Evolutionary conservation across 2,888 invertebrate species (phyloP).

Genomic region (Chydorus sphaericus): DNA sequence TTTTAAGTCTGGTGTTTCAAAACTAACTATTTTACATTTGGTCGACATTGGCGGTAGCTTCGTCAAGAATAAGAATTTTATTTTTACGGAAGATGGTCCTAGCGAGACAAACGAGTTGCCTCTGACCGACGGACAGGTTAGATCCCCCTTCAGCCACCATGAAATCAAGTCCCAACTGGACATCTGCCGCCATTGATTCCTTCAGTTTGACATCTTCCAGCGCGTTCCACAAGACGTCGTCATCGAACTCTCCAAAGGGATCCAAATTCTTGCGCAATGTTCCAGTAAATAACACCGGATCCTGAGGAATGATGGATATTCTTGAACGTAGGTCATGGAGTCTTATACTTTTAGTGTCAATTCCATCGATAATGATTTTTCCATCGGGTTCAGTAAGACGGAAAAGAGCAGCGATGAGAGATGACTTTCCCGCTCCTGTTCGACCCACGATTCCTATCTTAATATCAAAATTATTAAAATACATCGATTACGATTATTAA

Average conservation of each 20-base stretch:
- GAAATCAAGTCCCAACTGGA: slow-evolving; percentile 35
- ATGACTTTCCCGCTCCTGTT: slow-evolving; percentile 30
- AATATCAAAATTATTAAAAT: not conserved
- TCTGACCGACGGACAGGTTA: slow-evolving; percentile 78
- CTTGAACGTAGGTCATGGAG: slow-evolving; percentile 55
- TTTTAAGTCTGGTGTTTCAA: not conserved
- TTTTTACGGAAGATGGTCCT: slow-evolving; percentile 72
- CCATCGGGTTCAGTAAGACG: slow-evolving; percentile 31
- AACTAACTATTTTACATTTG: slow-evolving; percentile 41
- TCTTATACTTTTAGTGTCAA: slow-evolving; percentile 31
- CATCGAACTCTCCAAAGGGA: slow-evolving; percentile 67
- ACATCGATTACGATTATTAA: not conserved
- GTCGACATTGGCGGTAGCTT: slow-evolving; percentile 87
- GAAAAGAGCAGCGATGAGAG: slow-evolving; percentile 32
- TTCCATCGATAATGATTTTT: slow-evolving; percentile 29
- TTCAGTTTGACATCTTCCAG: slow-evolving; percentile 48
- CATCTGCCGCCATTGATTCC: slow-evolving; percentile 27
- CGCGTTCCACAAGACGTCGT: slow-evolving; percentile 65
- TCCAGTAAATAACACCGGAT: slow-evolving; percentile 75
- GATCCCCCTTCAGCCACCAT: slow-evolving; percentile 47
- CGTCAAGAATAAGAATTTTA: slow-evolving; percentile 71
- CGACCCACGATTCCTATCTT: slow-evolving; percentile 22
- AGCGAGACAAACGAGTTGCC: slow-evolving; percentile 77
- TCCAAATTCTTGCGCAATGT: slow-evolving; percentile 77
- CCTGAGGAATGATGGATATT: slow-evolving; percentile 86